Percentiles rank a stretch among this genome's conserved stretches.
Conservation (phyloP, 1,140 invertebrate species). For the Pogonomyrmex californicus region DNA sequence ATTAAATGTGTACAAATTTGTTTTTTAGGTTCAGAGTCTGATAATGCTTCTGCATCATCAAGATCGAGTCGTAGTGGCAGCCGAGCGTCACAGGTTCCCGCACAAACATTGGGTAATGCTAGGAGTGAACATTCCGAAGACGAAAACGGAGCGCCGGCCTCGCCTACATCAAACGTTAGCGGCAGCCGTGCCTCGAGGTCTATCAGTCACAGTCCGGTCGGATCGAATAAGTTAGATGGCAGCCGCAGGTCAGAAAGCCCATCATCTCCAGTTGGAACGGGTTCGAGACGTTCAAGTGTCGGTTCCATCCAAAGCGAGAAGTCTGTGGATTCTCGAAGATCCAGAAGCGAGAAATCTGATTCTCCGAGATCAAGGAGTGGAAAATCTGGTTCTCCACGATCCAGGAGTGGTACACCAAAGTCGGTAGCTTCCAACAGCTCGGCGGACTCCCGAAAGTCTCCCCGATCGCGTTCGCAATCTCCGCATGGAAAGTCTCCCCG, state of each 20-base stretch:
- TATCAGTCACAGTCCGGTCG: slow-evolving; percentile 77
- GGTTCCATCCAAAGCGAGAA: slow-evolving; percentile 80
- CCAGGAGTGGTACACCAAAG: slow-evolving; percentile 80
- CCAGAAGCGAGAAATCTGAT: slow-evolving; percentile 79
- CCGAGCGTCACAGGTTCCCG: slow-evolving; percentile 76
- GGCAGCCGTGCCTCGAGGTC: slow-evolving; percentile 78
- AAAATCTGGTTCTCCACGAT: slow-evolving; percentile 78
- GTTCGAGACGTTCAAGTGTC: slow-evolving; percentile 80
- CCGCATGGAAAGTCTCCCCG: slow-evolving; percentile 70
- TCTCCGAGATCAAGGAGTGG: slow-evolving; percentile 79
- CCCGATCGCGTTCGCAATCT: slow-evolving; percentile 75
- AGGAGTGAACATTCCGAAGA: slow-evolving; percentile 78
- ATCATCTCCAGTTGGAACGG: slow-evolving; percentile 78
- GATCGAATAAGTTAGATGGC: slow-evolving; percentile 68
- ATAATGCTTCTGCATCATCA: slow-evolving; percentile 83
- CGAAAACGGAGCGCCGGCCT: slow-evolving; percentile 70
- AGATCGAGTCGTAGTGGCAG: slow-evolving; percentile 82
- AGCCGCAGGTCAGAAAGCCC: slow-evolving; percentile 79
- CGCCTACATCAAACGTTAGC: slow-evolving; percentile 78
- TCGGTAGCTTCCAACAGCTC: slow-evolving; percentile 82
- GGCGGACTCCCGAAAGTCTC: slow-evolving; percentile 79
- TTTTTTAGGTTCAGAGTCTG: slow-evolving; percentile 85
- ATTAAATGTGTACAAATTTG: neutral
- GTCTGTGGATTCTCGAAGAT: slow-evolving; percentile 77
- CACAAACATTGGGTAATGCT: slow-evolving; percentile 72